Evolutionary conservation across 2,113 vertebrate species (phyloP), one percentile per base, ranked within the genome.

Genomic region (Chrysochloris asiatica): DNA sequence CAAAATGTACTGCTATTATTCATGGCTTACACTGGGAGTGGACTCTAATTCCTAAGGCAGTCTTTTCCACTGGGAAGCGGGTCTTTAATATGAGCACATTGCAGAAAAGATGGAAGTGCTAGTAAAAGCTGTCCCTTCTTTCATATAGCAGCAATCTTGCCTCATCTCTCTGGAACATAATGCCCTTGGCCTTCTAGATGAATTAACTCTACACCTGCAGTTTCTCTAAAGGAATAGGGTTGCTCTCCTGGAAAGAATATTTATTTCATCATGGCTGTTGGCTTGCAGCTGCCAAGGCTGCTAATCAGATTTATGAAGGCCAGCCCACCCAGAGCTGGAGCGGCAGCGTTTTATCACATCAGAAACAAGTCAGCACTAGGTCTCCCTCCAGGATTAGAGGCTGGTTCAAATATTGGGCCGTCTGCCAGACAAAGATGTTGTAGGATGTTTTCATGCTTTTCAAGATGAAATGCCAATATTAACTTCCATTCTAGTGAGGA

Each of bases 321-420:
- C 76, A 77, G 79, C 88, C 79, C 72, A 73, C 83, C 79, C 83
- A 72, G 71, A 43, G 47, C 43, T 1, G n/a, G 0, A 14, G 77
- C 1, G 71, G n/a, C 33, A 43, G 33, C 3, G 1, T 65, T 83
- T 59, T 67, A 81, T 63, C 81, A 22, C 89, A 54, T 28, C 80
- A 75, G 65, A 61, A 91, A 79, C 75, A 83, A 89, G 89, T 84
- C 69, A 26, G 77, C 45, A 41, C 89, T 38, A 17, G 59, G 91
- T 83, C 63, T 87, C 28, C 2, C 61, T 41, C 82, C 75, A 80
- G 92, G 54, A 89, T 38, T 69, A 65, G 52, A 13, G 54, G 71
- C 71, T 56, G 6, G 61, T 76, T 89, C 84, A 79, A 13, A 45
- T 26, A 77, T 12, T 65, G 72, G 56, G 71, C 75, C 79, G 59